Conservation (phyloP, 2,113 vertebrate species). For the Romanogobio albipinnatus region DNA sequence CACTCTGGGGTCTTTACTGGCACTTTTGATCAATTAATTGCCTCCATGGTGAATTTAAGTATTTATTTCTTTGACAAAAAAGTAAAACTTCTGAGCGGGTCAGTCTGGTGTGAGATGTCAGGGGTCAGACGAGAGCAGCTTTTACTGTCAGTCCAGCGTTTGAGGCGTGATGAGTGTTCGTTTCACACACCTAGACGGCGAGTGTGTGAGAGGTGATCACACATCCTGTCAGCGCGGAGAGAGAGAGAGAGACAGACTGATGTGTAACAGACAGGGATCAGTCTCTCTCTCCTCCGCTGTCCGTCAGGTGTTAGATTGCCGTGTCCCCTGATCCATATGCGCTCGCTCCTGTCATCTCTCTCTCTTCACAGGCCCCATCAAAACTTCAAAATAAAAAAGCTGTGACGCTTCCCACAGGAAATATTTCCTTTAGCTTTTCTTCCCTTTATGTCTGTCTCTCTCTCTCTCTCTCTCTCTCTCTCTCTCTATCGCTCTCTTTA, state of each 20-base stretch:
- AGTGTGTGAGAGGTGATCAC: neutral
- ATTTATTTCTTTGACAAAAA: neutral
- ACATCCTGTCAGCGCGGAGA: neutral
- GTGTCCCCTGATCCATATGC: slow-evolving; percentile 19
- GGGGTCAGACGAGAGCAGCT: no score
- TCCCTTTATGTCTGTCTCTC: neutral
- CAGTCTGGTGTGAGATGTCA: no score
- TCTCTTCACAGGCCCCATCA: slow-evolving; percentile 3
- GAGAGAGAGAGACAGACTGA: neutral
- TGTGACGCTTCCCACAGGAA: slow-evolving; percentile 14
- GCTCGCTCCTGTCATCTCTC: neutral
- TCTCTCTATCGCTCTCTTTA: neutral
- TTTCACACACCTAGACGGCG: neutral
- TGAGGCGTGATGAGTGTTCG: neutral
- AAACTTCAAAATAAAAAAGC: slow-evolving; percentile 14
- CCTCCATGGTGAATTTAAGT: neutral
- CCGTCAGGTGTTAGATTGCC: neutral
- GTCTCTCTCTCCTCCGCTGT: slow-evolving; percentile 5
- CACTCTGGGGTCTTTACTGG: neutral
- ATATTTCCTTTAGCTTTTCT: slow-evolving; percentile 4
- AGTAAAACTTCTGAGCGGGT: neutral
- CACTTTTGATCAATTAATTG: neutral
- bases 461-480: neutral
- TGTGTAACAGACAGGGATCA: neutral
- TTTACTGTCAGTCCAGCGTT: neutral